Evolutionary conservation across 1,140 invertebrate genomes (phyloP).

Genomic region (Formica selysi): DNA sequence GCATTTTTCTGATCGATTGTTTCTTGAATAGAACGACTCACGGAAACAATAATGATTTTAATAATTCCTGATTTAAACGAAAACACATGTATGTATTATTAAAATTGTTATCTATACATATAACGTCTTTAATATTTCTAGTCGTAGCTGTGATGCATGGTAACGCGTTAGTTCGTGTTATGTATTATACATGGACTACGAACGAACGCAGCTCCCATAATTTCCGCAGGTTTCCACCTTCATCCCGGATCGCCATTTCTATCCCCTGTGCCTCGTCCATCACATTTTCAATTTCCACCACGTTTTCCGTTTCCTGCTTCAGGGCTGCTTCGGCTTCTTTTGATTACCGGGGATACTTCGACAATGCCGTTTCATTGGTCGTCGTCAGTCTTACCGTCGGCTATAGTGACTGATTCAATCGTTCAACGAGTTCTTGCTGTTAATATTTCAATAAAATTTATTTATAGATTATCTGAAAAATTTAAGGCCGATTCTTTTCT

Average conservation of each 20-base stretch:
- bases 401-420: conserved; percentile 27
- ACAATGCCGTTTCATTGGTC: conserved; percentile 59
- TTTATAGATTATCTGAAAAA: background rate
- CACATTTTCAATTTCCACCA: conserved; percentile 87
- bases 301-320: conserved; percentile 85
- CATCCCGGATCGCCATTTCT: conserved; percentile 77
- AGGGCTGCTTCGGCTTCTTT: conserved; percentile 45
- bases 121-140: background rate
- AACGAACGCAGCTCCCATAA: conserved; percentile 77
- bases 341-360: conserved; percentile 57
- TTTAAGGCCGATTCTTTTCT: background rate
- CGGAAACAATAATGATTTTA: background rate
- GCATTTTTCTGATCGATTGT: background rate
- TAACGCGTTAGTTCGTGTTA: conserved; percentile 64
- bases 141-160: conserved; percentile 19
- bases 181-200: conserved; percentile 54
- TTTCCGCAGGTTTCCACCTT: conserved; percentile 80
- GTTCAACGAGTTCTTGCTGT: background rate
- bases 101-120: background rate
- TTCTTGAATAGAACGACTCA: background rate
- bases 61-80: background rate
- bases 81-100: background rate
- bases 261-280: conserved; percentile 78
- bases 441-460: background rate
- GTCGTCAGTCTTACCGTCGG: conserved; percentile 50